phyloP scores from a whole-genome alignment of 2,113 vertebrate species.

The Leiothrix lutea region DNA sequence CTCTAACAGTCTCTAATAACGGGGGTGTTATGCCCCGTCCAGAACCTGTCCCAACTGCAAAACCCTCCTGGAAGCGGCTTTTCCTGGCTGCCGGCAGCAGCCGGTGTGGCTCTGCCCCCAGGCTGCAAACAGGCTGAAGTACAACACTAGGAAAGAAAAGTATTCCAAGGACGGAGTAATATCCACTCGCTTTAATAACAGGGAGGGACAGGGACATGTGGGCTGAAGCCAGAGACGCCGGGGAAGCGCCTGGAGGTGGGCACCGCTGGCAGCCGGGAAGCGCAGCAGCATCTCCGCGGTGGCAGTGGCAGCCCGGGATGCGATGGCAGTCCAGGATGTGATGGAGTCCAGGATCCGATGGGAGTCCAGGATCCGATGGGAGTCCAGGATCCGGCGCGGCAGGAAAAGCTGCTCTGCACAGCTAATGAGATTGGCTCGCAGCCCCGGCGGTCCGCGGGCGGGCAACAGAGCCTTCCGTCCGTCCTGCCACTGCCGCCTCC shows the following conservation, averaged over 20 bases:
- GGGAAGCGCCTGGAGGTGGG: background rate
- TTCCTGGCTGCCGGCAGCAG: background rate
- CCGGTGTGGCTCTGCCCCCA: conserved; percentile 40
- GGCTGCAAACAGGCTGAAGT: conserved; percentile 16
- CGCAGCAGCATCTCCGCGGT: background rate
- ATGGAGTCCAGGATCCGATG: background rate
- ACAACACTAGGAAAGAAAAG: background rate
- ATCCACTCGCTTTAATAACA: background rate
- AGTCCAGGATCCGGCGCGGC: background rate
- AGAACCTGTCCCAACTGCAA: background rate
- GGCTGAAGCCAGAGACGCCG: background rate
- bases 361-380: background rate
- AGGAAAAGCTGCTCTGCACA: background rate
- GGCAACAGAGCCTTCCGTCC: background rate
- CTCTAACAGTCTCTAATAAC: background rate
- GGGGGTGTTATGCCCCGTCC: background rate
- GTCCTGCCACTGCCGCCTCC: background rate
- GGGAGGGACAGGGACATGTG: background rate
- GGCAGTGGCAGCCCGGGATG: background rate
- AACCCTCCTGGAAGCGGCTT: background rate
- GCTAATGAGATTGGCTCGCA: background rate
- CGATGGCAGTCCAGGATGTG: background rate
- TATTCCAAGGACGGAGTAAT: background rate
- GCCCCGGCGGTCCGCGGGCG: background rate
- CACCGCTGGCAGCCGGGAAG: background rate